Base-by-base conservation (phyloP, 1,140 invertebrate genomes). In the Delia radicum region DNA sequence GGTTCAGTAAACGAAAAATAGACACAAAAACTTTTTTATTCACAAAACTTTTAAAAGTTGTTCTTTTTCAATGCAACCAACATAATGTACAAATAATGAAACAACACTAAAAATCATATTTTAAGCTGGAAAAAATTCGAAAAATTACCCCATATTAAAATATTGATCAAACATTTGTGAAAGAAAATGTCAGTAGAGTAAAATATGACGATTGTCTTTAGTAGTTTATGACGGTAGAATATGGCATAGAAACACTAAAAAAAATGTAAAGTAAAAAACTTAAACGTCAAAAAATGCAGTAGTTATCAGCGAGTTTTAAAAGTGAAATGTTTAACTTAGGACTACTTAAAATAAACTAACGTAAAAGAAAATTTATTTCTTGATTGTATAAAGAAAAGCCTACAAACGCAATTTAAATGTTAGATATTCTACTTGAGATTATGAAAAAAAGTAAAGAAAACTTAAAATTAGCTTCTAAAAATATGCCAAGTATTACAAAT, bases 81-180 rank as follows among this genome's bases (percentile, higher is more conserved):
- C 28, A 3, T 18, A 67, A 7, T 21, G 18, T 18, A 21, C 24
- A 21, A 37, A 24, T 24, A 27, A 63, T 63, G 15, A 27, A 37
- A 37, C 33, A 33, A 42, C 37, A 15, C 37, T 15, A 42, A 42
- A 42, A 5, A 10, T 42, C n/a, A 42, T 15, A 65, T 69, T 27
- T 31, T 15, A 31, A 29, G n/a, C 18, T 31, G 18, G n/a, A 67
- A 67, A 7, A 67, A 28, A 31, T 31, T 18, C n/a, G 18, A 67
- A 67, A 67, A 29, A 67, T 5, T 18, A 67, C 28, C 4, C 6
- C n/a, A 31, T 24, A 24, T 27, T 24, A 21, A 26, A 69, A 69
- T 69, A 69, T 69, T 69, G 65, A 69, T 69, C 65, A 69, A 69
- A 69, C 65, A 69, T 12, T 21, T 21, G 24, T 31, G 27, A 67